A percentile compares a stretch with the other conserved stretches of the same genome.
phyloP scores from a whole-genome alignment of 2,113 vertebrate species.

The Ptychochromis oligacanthus region DNA sequence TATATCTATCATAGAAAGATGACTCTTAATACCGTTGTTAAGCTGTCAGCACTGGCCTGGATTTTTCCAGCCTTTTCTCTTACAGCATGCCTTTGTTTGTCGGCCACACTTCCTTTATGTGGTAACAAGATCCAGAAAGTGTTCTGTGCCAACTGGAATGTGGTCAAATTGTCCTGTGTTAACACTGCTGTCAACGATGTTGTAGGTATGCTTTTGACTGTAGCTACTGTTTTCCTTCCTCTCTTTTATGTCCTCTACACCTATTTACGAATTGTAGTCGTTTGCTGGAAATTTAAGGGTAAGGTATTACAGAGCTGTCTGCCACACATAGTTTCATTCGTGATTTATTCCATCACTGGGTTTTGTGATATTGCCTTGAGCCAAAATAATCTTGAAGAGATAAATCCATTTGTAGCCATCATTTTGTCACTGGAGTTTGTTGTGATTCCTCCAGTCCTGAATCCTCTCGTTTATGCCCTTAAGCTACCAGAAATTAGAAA shows the following conservation, averaged over 20 bases:
- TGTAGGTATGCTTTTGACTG: slow-evolving; percentile 25
- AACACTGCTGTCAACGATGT: slow-evolving; percentile 11
- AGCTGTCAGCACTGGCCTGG: slow-evolving; percentile 22
- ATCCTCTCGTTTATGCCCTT: slow-evolving; percentile 49
- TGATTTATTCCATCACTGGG: slow-evolving; percentile 18
- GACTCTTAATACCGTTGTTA: slow-evolving; percentile 16
- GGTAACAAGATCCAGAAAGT: slow-evolving; percentile 28
- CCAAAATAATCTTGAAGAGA: slow-evolving; percentile 11
- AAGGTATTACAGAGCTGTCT: slow-evolving; percentile 48
- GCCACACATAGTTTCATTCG: slow-evolving; percentile 50
- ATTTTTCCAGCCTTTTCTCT: neutral
- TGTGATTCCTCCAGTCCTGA: slow-evolving; percentile 51
- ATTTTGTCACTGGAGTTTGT: slow-evolving; percentile 59
- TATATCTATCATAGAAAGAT: slow-evolving; percentile 56
- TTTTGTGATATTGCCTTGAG: slow-evolving; percentile 46
- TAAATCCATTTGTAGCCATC: slow-evolving; percentile 26
- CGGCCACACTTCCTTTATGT: slow-evolving; percentile 47
- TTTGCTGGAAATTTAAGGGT: slow-evolving; percentile 40
- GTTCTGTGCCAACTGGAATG: slow-evolving; percentile 44
- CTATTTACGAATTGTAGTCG: slow-evolving; percentile 24
- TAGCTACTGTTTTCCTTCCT: slow-evolving; percentile 7
- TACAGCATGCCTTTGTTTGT: neutral
- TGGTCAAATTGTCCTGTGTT: slow-evolving; percentile 54
- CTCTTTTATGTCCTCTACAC: slow-evolving; percentile 47
- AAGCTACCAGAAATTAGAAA: slow-evolving; percentile 53